phyloP scores from a whole-genome alignment of 2,888 invertebrate species.

The Orthonychiurus folsomi region DNA sequence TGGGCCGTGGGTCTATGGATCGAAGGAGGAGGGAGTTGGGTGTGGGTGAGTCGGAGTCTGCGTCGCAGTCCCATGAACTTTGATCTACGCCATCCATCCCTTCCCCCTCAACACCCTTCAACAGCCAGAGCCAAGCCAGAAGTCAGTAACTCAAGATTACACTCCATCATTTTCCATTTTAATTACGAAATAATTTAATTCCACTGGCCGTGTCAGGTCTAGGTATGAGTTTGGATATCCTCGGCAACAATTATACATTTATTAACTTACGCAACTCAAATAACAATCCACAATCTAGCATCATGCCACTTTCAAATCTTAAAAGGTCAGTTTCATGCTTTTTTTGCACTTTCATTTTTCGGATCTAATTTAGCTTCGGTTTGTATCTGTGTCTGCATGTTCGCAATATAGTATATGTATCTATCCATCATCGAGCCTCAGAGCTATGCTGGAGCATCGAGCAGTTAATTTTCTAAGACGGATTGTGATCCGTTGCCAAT shows the following conservation, averaged over 20 bases:
- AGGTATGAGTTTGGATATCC: not conserved
- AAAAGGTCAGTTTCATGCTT: not conserved
- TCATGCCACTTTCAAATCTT: not conserved
- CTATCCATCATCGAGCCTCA: too few species aligned
- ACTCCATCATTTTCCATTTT: not conserved
- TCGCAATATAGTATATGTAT: too few species aligned
- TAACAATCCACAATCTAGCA: not conserved
- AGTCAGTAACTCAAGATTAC: not conserved
- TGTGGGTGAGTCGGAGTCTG: not conserved
- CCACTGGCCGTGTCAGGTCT: not conserved
- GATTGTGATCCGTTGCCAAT: too few species aligned
- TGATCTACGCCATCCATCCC: not conserved
- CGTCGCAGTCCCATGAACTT: not conserved
- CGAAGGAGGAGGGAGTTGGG: too few species aligned
- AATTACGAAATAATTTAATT: not conserved
- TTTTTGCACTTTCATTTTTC: too few species aligned
- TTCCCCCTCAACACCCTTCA: conserved; percentile 19
- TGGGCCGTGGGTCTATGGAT: too few species aligned
- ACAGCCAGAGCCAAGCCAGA: conserved; percentile 8
- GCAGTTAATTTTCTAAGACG: too few species aligned
- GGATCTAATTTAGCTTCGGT: too few species aligned
- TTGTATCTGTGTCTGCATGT: too few species aligned
- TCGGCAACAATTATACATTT: not conserved
- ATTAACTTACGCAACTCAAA: not conserved
- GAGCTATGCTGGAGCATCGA: too few species aligned